Percentiles rank a stretch among this genome's conserved stretches.
Evolutionary conservation across 2,888 invertebrate genomes (phyloP).

Genomic region (Rhingia rostrata): DNA sequence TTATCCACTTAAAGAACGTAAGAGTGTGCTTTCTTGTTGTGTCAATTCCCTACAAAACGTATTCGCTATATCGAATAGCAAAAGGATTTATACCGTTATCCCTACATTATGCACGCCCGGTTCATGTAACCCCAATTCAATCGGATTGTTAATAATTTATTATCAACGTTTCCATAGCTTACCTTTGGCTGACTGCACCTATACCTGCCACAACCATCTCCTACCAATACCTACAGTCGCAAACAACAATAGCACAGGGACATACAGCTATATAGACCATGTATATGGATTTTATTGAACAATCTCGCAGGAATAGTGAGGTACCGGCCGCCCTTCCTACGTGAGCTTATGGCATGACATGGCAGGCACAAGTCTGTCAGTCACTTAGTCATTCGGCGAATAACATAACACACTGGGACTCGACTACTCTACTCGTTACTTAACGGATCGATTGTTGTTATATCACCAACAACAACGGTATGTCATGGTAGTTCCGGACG

Average conservation of each 20-base stretch:
- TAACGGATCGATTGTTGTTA: conserved; percentile 74
- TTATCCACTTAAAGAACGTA: background rate
- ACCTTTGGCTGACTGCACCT: conserved; percentile 50
- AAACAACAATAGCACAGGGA: conserved; percentile 15
- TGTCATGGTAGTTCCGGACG: background rate
- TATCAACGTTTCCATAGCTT: conserved; percentile 68
- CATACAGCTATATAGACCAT: conserved; percentile 2
- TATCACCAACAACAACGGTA: conserved; percentile 45
- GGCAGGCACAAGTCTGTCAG: conserved; percentile 47
- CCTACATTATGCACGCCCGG: conserved; percentile 53
- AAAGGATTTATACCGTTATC: conserved; percentile 61
- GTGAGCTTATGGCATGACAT: conserved; percentile 43
- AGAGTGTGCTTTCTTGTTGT: conserved; percentile 50
- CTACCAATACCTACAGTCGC: background rate
- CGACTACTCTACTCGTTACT: conserved; percentile 50
- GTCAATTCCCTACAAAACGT: conserved; percentile 56
- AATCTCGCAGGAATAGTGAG: conserved; percentile 69
- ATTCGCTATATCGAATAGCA: conserved; percentile 15
- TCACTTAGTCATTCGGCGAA: conserved; percentile 55
- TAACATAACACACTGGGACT: conserved; percentile 11
- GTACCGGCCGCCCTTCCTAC: conserved; percentile 7
- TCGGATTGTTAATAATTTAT: conserved; percentile 74
- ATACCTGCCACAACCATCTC: background rate
- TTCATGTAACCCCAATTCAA: conserved; percentile 70
- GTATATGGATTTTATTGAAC: conserved; percentile 66